Conservation (phyloP, 2,797 vertebrate genomes). For the Emydoidea blandingii region DNA sequence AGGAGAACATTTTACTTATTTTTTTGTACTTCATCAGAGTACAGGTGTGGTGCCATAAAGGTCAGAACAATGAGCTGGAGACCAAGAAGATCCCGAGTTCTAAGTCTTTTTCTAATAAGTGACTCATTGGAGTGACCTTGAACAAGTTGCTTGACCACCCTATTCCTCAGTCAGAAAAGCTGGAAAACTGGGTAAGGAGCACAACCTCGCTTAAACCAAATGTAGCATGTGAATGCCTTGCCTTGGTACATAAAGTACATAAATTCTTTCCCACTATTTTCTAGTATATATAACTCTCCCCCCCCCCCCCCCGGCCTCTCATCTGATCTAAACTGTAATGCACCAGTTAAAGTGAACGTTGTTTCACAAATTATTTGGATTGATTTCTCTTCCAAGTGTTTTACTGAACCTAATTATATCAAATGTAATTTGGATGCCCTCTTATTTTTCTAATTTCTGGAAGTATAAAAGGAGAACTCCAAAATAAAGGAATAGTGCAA, state of each 20-base stretch:
- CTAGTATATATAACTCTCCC: background rate
- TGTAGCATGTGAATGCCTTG: conserved; percentile 47
- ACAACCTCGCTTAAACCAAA: conserved; percentile 58
- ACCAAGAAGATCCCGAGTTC: background rate
- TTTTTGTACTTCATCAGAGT: conserved; percentile 23
- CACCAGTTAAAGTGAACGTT: background rate
- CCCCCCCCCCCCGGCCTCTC: background rate
- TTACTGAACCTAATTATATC: conserved; percentile 1
- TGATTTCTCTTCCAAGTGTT: conserved; percentile 8
- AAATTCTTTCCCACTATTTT: conserved; percentile 61
- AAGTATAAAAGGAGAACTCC: background rate
- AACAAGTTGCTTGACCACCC: background rate
- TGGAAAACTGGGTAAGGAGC: conserved; percentile 14
- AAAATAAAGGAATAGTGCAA: background rate
- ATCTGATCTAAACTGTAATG: background rate
- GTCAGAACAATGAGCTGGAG: conserved; percentile 8
- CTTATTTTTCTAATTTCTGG: background rate
- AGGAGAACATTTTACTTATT: background rate
- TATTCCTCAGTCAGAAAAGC: background rate
- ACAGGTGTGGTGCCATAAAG: background rate
- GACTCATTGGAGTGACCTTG: background rate
- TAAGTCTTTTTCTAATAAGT: background rate
- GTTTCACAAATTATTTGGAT: background rate
- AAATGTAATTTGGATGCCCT: background rate
- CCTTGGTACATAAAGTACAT: conserved; percentile 49